phyloP scores from a whole-genome alignment of 2,797 vertebrate species.

The Coccyzus lansbergi region DNA sequence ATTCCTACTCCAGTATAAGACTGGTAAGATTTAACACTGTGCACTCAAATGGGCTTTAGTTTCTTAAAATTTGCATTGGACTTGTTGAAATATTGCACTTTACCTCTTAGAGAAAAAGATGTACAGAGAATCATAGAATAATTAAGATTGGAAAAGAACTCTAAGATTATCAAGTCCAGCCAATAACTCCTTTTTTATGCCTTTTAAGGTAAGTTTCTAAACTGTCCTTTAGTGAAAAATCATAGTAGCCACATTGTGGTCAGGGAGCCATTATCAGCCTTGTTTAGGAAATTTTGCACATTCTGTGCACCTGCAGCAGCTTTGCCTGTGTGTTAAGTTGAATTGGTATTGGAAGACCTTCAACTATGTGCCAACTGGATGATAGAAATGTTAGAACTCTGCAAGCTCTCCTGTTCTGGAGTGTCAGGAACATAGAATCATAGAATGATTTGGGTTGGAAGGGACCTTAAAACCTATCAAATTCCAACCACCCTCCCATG shows the following conservation, averaged over 20 bases:
- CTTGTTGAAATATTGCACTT: neutral
- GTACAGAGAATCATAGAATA: rapidly evolving
- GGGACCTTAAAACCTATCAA: no score
- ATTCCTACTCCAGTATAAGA: neutral
- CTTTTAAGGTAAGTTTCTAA: neutral
- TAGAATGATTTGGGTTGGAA: no score
- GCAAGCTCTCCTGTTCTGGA: neutral
- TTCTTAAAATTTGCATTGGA: neutral
- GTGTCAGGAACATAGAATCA: neutral
- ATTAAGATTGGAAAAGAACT: no score
- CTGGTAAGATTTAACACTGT: neutral
- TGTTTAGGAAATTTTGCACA: rapidly evolving
- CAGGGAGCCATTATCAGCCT: neutral
- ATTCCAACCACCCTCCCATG: no score
- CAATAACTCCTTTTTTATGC: neutral
- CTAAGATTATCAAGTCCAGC: no score
- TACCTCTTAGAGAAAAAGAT: neutral
- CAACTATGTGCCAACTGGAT: neutral
- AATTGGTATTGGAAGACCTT: neutral
- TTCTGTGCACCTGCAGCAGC: neutral
- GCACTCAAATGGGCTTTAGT: neutral
- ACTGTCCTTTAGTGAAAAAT: neutral
- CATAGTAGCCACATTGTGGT: neutral
- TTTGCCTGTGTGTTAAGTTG: neutral
- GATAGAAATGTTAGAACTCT: neutral